Evolutionary conservation across 2,797 vertebrate genomes (phyloP), one percentile per base, ranked within the genome.

Genomic region (Mycteria americana): DNA sequence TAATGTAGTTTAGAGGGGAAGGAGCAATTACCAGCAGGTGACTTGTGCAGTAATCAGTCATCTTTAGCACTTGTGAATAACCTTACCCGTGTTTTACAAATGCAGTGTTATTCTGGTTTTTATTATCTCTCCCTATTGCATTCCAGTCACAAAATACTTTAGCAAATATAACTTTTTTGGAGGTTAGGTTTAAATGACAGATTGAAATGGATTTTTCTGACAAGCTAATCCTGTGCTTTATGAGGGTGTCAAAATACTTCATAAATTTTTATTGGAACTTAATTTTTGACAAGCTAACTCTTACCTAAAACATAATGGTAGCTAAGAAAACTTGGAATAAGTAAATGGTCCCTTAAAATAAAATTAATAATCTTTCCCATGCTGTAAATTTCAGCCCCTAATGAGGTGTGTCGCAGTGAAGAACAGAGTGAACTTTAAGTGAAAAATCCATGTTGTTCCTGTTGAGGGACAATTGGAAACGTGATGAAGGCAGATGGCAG

Each of bases 401-500:
- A 62, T 60, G 87, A 95, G 91, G 63, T 83, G 63, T 75, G 51
- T 89, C 46, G 69, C 1, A 0, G 48, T 75, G 69, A 88, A 75
- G 93, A 94, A 92, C 97, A 90, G 94, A 31, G 54, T 68, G 95
- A 97, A 91, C 92, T 96, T 67, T 74, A 65, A 85, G 79, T 90
- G 73, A 79, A 94, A 95, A 94, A 94, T 87, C 92, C 65, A 28
- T 95, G 92, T 83, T 97, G 93, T 97, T 95, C 92, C 74, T 95
- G 93, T 84, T 35, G 16, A 53, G 59, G 93, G 92, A 96, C 94
- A 67, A 48, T 88, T 82, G 72, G 95, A 91, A 96, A 88, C 30
- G 75, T 88, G 96, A 72, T 91, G 60, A 92, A 96, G 96, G 96
- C 98, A 98, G 97, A 98, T 98, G 98, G 97, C 90, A 39, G 46